These are phyloP conservation scores for Anisognathus igniventris DNA, from an alignment of 2,797 vertebrate species.

Conservation along the genomic window DNA sequence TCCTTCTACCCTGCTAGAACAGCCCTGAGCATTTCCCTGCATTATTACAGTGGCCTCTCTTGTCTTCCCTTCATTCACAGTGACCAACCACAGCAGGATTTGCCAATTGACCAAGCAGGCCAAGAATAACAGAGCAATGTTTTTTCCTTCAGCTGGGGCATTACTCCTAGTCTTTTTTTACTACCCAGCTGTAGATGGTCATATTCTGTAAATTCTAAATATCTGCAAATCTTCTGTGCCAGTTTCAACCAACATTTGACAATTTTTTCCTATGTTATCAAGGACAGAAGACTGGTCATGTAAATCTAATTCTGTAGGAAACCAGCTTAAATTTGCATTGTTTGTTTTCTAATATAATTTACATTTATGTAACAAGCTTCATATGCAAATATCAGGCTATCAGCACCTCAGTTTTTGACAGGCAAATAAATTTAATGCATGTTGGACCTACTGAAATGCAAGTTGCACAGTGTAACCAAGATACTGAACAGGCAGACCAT, in stretches of 20 bases:
- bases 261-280: not conserved
- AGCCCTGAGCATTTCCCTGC: not conserved
- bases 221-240: not conserved
- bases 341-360: slow-evolving; percentile 14
- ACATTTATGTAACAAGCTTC: not conserved
- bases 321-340: not conserved
- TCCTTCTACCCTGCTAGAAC: not conserved
- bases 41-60: not conserved
- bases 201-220: not conserved
- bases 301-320: not conserved
- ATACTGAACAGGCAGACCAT: not conserved
- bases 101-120: not conserved
- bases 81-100: not conserved
- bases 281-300: not conserved
- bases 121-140: not conserved
- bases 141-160: not conserved
- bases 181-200: not conserved
- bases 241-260: not conserved
- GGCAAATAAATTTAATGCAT: not conserved
- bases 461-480: not conserved
- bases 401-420: not conserved
- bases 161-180: not conserved
- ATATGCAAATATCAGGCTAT: not conserved
- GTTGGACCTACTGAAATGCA: not conserved
- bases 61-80: not conserved